A percentile compares a stretch with the other conserved stretches of the same genome.
Evolutionary conservation across 2,797 vertebrate species (phyloP).

Genomic region (Periparus ater): DNA sequence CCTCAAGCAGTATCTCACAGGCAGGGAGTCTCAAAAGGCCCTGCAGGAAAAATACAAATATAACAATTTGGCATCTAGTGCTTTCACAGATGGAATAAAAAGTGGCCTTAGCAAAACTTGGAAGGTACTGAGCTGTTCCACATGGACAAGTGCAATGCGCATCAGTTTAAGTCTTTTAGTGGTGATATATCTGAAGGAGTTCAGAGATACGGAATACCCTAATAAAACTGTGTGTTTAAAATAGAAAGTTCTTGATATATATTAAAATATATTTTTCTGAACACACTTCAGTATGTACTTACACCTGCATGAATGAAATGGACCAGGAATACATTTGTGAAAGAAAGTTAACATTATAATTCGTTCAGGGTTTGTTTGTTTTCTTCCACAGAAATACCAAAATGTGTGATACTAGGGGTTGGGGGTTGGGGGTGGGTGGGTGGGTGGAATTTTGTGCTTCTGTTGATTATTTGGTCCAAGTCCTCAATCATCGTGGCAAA

Average conservation of each 20-base stretch:
- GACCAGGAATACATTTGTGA: neutral
- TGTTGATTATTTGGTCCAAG: neutral
- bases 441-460: neutral
- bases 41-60: neutral
- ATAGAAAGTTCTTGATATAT: neutral
- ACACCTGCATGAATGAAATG: neutral
- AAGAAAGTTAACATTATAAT: neutral
- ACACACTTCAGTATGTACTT: neutral
- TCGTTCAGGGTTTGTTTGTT: neutral
- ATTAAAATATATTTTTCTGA: neutral
- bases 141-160: neutral
- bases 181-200: neutral
- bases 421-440: fast-evolving
- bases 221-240: neutral
- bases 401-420: neutral
- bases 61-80: neutral
- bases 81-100: neutral
- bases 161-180: neutral
- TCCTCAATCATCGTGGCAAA: neutral
- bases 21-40: neutral
- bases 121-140: neutral
- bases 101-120: neutral
- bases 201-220: neutral
- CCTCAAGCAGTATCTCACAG: neutral
- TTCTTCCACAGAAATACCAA: neutral